These are phyloP conservation scores for Anguilla marmorata DNA, from an alignment of 2,797 vertebrate species.

Conservation along the genomic window DNA sequence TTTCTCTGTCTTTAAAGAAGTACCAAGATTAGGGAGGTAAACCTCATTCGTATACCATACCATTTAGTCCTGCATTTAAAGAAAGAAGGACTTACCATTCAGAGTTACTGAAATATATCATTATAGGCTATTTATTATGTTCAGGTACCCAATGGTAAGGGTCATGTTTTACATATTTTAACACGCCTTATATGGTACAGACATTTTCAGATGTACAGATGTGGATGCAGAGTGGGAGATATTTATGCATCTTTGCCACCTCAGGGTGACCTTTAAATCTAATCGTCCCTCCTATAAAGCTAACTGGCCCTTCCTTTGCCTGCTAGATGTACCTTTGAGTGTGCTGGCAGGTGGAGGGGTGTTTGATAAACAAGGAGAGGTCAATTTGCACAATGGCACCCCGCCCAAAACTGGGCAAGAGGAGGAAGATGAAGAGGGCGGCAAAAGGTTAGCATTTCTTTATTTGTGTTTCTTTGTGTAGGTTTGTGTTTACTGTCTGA, in stretches of 20 bases:
- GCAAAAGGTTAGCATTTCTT: background rate
- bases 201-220: background rate
- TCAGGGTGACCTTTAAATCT: background rate
- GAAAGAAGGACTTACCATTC: background rate
- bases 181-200: background rate
- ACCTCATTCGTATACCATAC: background rate
- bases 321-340: slow-evolving; percentile 57
- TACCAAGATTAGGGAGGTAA: background rate
- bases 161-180: background rate
- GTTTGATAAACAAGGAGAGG: slow-evolving; percentile 56
- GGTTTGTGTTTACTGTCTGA: background rate
- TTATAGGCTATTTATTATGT: background rate
- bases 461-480: background rate
- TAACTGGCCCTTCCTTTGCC: background rate
- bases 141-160: background rate
- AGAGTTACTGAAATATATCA: background rate
- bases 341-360: slow-evolving; percentile 35
- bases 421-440: slow-evolving; percentile 34
- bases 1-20: background rate
- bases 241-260: background rate
- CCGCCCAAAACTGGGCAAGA: slow-evolving; percentile 40
- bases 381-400: slow-evolving; percentile 25
- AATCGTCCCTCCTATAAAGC: background rate
- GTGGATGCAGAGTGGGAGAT: background rate
- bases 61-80: background rate